A percentile compares a stretch with the other conserved stretches of the same genome.
Conservation (phyloP, 2,888 invertebrate species). For the Saturnia japonica region DNA sequence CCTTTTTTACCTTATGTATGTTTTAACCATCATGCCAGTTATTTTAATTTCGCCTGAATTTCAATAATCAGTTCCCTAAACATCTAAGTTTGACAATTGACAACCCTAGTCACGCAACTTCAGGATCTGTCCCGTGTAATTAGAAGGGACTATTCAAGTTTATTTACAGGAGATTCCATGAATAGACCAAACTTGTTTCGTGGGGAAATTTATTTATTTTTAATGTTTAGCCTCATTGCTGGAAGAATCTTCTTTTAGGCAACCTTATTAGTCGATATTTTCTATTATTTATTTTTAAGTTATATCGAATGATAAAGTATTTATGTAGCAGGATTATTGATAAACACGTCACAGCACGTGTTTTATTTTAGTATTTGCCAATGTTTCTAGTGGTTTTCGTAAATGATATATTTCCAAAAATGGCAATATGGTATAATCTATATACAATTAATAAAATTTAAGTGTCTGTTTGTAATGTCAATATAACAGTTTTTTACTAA, state of each 20-base stretch:
- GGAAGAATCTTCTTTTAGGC: neutral
- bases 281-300: neutral
- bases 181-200: conserved; percentile 34
- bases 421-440: too few relatives aligned
- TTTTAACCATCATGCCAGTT: too few relatives aligned
- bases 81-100: neutral
- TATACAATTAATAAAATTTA: too few relatives aligned
- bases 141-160: conserved; percentile 56
- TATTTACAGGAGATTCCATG: conserved; percentile 59
- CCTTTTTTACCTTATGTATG: too few relatives aligned
- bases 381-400: too few relatives aligned
- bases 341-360: too few relatives aligned
- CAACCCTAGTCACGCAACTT: neutral
- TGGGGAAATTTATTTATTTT: neutral
- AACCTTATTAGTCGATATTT: neutral
- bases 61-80: neutral
- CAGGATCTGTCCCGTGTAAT: conserved; percentile 51
- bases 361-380: too few relatives aligned
- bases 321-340: too few relatives aligned
- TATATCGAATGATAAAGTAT: too few relatives aligned
- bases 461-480: too few relatives aligned
- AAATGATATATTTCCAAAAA: too few relatives aligned
- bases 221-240: neutral
- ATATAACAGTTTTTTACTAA: too few relatives aligned
- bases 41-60: neutral